Percentiles rank a stretch among this genome's conserved stretches.
phyloP scores from a whole-genome alignment of 2,113 vertebrate species.

The Gadus macrocephalus region DNA sequence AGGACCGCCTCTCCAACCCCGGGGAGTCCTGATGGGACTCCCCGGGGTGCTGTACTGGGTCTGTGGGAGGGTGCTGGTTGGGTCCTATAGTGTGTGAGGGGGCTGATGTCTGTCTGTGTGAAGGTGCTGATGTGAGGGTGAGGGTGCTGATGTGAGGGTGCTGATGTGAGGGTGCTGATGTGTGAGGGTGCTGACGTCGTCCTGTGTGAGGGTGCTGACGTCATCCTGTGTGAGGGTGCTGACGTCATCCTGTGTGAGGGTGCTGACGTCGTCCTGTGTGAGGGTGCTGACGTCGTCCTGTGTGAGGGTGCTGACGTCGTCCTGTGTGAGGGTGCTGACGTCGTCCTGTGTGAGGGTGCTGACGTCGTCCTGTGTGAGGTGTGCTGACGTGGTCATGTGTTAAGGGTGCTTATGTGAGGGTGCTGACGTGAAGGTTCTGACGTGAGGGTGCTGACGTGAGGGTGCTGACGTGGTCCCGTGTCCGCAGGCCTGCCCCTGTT shows the following conservation, averaged over 20 bases:
- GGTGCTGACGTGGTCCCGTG: not conserved
- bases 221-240: too few species aligned
- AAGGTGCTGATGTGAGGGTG: too few species aligned
- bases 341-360: too few species aligned
- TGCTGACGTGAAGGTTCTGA: too few species aligned
- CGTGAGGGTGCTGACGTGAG: too few species aligned
- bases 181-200: not conserved
- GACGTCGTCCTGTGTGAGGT: not conserved
- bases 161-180: not conserved
- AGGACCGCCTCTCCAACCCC: too few species aligned
- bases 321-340: too few species aligned
- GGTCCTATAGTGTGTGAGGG: not conserved
- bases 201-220: too few species aligned
- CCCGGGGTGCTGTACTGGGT: not conserved
- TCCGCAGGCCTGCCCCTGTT: constrained; percentile 86
- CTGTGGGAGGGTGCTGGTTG: not conserved
- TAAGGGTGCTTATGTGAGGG: too few species aligned
- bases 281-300: not conserved
- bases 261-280: not conserved
- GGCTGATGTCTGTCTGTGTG: not conserved
- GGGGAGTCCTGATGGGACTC: too few species aligned
- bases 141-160: not conserved
- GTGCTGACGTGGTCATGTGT: not conserved
- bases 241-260: not conserved
- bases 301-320: not conserved